These are phyloP conservation scores for Phenganax marumi DNA, from an alignment of 92 coral and sea anemone genomes.

Conservation along the genomic window DNA sequence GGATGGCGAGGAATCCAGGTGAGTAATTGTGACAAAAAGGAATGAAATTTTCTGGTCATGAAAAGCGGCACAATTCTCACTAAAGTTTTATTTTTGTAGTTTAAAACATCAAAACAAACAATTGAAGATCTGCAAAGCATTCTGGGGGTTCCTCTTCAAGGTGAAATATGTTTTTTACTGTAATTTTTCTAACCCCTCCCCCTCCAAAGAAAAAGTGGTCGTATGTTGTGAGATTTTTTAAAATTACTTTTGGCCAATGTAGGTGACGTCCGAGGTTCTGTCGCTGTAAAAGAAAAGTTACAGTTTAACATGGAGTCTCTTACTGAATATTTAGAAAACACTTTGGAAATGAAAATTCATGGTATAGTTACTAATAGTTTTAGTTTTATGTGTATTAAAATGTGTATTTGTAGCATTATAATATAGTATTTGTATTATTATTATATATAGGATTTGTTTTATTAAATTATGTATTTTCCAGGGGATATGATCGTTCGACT, in stretches of 20 bases:
- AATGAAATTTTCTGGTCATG: background rate
- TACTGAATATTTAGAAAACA: slow-evolving; percentile 62
- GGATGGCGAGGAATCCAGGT: slow-evolving; percentile 88
- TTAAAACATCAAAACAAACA: slow-evolving; percentile 64
- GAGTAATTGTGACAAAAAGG: background rate
- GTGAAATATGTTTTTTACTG: slow-evolving; percentile 23
- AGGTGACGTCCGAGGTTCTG: slow-evolving; percentile 76
- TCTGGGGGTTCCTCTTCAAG: slow-evolving; percentile 72
- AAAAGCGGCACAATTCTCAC: background rate
- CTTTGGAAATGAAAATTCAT: slow-evolving; percentile 66
- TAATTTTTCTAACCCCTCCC: too few relatives aligned
- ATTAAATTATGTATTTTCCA: slow-evolving; percentile 16
- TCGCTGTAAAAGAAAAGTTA: slow-evolving; percentile 70
- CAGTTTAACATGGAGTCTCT: slow-evolving; percentile 70
- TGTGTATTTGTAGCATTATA: background rate
- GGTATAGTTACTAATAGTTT: slow-evolving; percentile 41
- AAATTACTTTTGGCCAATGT: background rate
- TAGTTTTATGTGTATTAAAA: background rate
- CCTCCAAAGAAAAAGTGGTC: too few relatives aligned
- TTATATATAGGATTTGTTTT: background rate
- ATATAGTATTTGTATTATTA: background rate
- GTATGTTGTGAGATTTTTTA: background rate
- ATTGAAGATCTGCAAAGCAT: slow-evolving; percentile 61
- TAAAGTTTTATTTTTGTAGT: slow-evolving; percentile 50
- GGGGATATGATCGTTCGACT: slow-evolving; percentile 73